A percentile compares a stretch with the other conserved stretches of the same genome.
phyloP scores from a whole-genome alignment of 1,140 invertebrate genomes.

The Ceratosolen solmsi region DNA sequence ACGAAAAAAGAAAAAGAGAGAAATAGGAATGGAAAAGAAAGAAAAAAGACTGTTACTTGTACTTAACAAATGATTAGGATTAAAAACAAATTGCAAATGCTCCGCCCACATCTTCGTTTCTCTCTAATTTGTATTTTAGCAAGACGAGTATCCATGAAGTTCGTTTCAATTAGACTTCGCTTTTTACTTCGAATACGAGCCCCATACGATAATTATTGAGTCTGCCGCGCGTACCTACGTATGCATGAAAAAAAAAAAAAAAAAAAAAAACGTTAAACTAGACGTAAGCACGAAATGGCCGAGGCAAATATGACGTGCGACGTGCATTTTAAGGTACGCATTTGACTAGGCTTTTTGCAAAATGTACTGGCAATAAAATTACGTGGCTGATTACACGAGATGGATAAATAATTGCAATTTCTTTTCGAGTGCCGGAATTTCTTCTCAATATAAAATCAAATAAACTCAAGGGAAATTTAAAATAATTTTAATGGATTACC shows the following conservation, averaged over 20 bases:
- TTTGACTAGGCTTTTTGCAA: conserved; percentile 24
- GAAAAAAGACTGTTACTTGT: background rate
- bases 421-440: background rate
- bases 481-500: too few relatives aligned
- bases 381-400: background rate
- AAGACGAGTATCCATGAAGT: background rate
- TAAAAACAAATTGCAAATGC: background rate
- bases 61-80: background rate
- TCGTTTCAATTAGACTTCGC: conserved; percentile 41
- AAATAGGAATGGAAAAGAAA: background rate
- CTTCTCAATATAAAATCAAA: too few relatives aligned
- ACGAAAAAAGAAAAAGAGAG: background rate
- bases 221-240: background rate
- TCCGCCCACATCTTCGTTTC: background rate
- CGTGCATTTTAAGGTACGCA: background rate
- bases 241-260: background rate
- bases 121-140: conserved; percentile 31
- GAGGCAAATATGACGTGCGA: conserved; percentile 19
- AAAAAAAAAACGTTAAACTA: conserved; percentile 39
- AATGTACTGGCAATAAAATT: conserved; percentile 28
- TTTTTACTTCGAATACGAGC: background rate
- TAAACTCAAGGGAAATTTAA: too few relatives aligned
- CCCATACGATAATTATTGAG: conserved; percentile 34
- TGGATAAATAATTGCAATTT: conserved; percentile 20
- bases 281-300: conserved; percentile 5